These are phyloP conservation scores for Archips xylosteana DNA, from an alignment of 2,888 invertebrate genomes.

Conservation along the genomic window DNA sequence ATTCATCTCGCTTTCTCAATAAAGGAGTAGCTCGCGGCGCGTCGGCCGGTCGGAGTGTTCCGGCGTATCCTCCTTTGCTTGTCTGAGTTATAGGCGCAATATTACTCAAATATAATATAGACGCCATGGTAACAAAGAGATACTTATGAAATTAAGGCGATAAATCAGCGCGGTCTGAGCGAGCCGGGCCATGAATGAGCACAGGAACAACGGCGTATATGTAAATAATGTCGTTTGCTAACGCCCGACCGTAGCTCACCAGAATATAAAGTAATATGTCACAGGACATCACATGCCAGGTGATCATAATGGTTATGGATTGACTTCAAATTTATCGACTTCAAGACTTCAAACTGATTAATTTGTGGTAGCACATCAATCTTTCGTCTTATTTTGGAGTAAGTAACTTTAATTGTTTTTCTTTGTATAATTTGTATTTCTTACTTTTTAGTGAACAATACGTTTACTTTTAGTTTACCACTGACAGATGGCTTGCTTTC, in stretches of 20 bases:
- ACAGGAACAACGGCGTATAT: slow-evolving; percentile 79
- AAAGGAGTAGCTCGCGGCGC: slow-evolving; percentile 37
- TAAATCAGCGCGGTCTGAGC: slow-evolving; percentile 76
- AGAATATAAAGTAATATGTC: slow-evolving; percentile 78
- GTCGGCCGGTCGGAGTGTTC: slow-evolving; percentile 52
- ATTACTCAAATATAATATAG: slow-evolving; percentile 76
- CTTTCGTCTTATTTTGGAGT: too few species aligned
- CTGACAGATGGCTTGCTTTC: too few species aligned
- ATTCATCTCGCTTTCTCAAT: slow-evolving; percentile 39
- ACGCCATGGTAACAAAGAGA: slow-evolving; percentile 80
- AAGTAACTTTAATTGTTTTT: too few species aligned
- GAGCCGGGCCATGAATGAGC: slow-evolving; percentile 76
- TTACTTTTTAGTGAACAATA: too few species aligned
- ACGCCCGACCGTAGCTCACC: slow-evolving; percentile 62
- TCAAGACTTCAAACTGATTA: too few species aligned
- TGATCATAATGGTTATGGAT: slow-evolving; percentile 49
- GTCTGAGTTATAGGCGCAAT: slow-evolving; percentile 69
- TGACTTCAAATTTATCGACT: background rate
- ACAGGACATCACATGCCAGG: slow-evolving; percentile 64
- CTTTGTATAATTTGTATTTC: too few species aligned
- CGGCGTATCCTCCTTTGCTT: slow-evolving; percentile 60
- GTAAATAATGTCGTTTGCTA: slow-evolving; percentile 79
- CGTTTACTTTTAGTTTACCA: too few species aligned
- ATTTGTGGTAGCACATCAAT: too few species aligned
- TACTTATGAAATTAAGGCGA: slow-evolving; percentile 84